Evolutionary conservation across 2,888 invertebrate genomes (phyloP), one percentile per base, ranked within the genome.

Genomic region (Sturmia bella): DNA sequence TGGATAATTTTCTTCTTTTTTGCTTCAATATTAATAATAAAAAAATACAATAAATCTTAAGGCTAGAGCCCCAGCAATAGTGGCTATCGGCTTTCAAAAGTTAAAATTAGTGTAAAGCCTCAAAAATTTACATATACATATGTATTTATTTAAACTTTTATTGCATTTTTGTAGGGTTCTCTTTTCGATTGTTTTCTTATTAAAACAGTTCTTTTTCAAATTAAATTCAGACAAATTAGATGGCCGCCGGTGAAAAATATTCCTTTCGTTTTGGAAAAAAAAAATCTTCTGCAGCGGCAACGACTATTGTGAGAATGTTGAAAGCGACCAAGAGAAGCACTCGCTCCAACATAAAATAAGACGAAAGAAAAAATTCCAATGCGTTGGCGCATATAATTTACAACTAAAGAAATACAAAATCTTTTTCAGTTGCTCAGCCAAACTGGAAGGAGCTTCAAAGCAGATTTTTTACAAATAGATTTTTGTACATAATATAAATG

Each of bases 321-420:
- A 56, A 66, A 11, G 4, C 57, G 57, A 63, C n/a, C 39, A 45
- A 5, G 45, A 56, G 39, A 56, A 64, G 54, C 13, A 75, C 59
- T 48, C 32, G 24, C 3, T 7, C 7, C 13, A 61, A 48, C 63
- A 54, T 9, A 43, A 57, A 68, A 63, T n/a, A 17, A 73, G 3
- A 32, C 1, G 7, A 32, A 32, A 7, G 1, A 32, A 32, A 32
- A 54, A 39, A 39, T 82, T 82, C 82, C 82, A 78, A 56, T 78
- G 82, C 82, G 82, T 50, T 82, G 82, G 82, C 82, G 82, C 82
- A 75, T n/a, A 75, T 41, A 39, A 76, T 66, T 75, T 70, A 57
- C 19, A 48, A 70, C 6, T 32, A 43, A 37, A 17, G 21, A 21
- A 15, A 15, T 39, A 59, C 13, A 37, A 50, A 54, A 4, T 39